A percentile compares a stretch with the other conserved stretches of the same genome.
Conservation (phyloP, 2,797 vertebrate genomes). For the Liasis olivaceus region DNA sequence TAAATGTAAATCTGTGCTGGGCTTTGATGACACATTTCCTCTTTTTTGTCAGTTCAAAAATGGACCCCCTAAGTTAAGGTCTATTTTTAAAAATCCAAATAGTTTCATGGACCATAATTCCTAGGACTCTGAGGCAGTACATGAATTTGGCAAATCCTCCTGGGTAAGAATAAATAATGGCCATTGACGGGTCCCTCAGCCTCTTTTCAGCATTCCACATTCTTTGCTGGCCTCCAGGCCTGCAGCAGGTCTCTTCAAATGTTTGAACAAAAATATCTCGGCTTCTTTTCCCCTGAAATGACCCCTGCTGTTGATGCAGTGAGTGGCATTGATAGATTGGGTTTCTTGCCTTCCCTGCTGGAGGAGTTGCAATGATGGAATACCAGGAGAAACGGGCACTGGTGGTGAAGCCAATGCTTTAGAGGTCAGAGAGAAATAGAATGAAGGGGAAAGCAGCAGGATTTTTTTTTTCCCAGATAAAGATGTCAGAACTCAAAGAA, state of each 20-base stretch:
- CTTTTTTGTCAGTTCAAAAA: not conserved
- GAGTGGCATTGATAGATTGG: constrained; percentile 10
- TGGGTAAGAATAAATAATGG: not conserved
- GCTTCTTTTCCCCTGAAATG: not conserved
- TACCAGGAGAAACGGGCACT: not conserved
- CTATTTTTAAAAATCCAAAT: not conserved
- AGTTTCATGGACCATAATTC: not conserved
- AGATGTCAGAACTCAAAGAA: not conserved
- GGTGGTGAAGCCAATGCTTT: not conserved
- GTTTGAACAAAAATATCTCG: not conserved
- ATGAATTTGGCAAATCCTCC: not conserved
- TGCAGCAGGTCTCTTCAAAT: not conserved
- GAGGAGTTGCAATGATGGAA: constrained; percentile 23
- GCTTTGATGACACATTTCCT: not conserved
- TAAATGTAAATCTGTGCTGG: not conserved
- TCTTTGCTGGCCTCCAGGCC: not conserved
- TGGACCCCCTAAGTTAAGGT: too few species aligned
- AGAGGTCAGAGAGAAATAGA: not conserved
- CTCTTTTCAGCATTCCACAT: not conserved
- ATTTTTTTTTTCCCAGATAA: constrained; percentile 24
- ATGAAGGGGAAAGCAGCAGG: not conserved
- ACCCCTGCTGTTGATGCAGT: constrained; percentile 13
- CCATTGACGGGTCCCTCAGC: fast-evolving
- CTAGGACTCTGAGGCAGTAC: not conserved
- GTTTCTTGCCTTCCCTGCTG: not conserved